phyloP scores from a whole-genome alignment of 2,888 invertebrate genomes.

The Phyllotreta striolata region DNA sequence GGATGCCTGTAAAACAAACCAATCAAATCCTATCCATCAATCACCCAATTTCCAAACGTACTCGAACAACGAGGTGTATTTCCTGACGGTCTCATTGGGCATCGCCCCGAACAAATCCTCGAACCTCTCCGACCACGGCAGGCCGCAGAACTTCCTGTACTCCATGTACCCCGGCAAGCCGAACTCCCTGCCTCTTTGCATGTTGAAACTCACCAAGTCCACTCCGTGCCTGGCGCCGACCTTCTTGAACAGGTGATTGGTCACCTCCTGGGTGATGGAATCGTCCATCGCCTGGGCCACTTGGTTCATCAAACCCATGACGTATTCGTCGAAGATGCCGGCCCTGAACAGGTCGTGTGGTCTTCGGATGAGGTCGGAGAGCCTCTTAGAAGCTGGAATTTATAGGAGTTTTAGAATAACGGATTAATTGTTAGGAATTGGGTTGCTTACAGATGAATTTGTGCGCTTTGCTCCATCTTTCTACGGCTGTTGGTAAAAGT shows the following conservation, averaged over 20 bases:
- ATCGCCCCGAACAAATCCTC: constrained; percentile 86
- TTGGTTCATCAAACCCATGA: constrained; percentile 93
- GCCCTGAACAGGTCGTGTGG: constrained; percentile 91
- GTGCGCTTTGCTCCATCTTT: constrained; percentile 94
- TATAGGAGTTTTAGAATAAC: constrained; percentile 4
- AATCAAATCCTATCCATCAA: background rate
- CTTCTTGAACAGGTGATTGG: constrained; percentile 91
- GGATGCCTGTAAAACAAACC: constrained; percentile 70
- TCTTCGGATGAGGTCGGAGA: constrained; percentile 87
- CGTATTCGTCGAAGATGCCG: constrained; percentile 89
- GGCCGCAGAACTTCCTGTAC: constrained; percentile 89
- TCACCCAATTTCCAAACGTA: constrained; percentile 60
- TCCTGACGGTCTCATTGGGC: constrained; percentile 85
- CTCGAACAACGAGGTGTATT: constrained; percentile 86
- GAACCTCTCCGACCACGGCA: constrained; percentile 79
- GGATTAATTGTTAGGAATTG: background rate
- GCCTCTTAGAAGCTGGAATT: constrained; percentile 80
- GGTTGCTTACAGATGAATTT: constrained; percentile 80
- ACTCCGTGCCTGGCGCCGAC: constrained; percentile 78
- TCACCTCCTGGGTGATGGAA: constrained; percentile 89
- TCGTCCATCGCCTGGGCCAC: constrained; percentile 96
- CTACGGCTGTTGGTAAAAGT: constrained; percentile 86
- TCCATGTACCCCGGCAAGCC: constrained; percentile 94
- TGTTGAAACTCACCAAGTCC: constrained; percentile 91
- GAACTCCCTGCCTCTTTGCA: constrained; percentile 92